phyloP scores from a whole-genome alignment of 1,140 invertebrate species.

The Drosophila triauraria region DNA sequence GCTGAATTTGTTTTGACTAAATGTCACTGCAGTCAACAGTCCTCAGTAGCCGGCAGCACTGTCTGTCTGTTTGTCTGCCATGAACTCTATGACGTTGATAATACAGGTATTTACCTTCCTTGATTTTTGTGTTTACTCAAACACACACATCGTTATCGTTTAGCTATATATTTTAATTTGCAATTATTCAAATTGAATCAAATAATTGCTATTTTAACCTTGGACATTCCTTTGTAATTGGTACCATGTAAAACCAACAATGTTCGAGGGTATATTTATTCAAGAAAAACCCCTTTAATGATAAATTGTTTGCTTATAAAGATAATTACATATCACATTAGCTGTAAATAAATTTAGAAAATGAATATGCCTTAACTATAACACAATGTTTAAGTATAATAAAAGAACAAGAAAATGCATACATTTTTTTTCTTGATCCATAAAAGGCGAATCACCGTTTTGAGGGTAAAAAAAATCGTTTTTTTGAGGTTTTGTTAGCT shows the following conservation, averaged over 20 bases:
- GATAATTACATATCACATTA: neutral
- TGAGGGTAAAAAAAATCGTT: too few relatives aligned
- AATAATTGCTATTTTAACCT: too few relatives aligned
- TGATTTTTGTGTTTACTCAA: conserved; percentile 35
- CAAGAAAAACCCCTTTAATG: neutral
- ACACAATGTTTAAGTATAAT: neutral
- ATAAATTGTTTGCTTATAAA: neutral
- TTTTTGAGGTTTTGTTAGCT: too few relatives aligned
- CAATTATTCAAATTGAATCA: neutral
- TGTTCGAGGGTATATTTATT: too few relatives aligned
- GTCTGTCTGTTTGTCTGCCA: conserved; percentile 16
- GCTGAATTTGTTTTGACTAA: conserved; percentile 63
- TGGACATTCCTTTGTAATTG: too few relatives aligned
- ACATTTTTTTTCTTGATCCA: too few relatives aligned
- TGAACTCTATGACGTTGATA: conserved; percentile 35
- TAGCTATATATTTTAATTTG: conserved; percentile 3
- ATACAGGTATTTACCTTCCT: conserved; percentile 34
- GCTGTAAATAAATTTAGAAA: too few relatives aligned
- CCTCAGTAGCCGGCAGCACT: conserved; percentile 23
- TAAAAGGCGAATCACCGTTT: too few relatives aligned
- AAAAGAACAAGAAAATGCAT: too few relatives aligned
- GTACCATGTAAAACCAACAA: too few relatives aligned
- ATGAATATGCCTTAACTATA: neutral
- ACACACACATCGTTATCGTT: neutral
- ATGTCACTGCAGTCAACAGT: conserved; percentile 60